A percentile compares a stretch with the other conserved stretches of the same genome.
Conservation (phyloP, 2,113 vertebrate genomes). For the Seriola aureovittata region DNA sequence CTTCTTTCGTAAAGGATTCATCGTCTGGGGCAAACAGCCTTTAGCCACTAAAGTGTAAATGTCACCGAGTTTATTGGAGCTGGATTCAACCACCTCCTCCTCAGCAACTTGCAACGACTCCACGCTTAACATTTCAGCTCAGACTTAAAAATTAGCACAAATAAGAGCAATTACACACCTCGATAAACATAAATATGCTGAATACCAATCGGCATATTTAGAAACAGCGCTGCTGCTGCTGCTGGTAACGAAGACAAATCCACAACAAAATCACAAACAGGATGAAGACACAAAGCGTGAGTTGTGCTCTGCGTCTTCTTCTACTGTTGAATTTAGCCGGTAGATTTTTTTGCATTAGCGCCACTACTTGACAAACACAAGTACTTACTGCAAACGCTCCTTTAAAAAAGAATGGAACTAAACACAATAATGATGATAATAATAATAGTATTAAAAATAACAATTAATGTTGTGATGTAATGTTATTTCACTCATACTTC, state of each 20-base stretch:
- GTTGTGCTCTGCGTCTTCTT: slow-evolving; percentile 17
- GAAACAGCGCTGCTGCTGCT: background rate
- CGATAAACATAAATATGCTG: background rate
- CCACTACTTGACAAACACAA: background rate
- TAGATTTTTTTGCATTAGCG: background rate
- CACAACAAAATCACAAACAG: slow-evolving; percentile 6
- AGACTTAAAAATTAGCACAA: background rate
- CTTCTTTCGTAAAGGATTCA: slow-evolving; percentile 90
- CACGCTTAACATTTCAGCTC: slow-evolving; percentile 79
- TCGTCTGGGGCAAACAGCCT: slow-evolving; percentile 88
- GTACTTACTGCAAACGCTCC: too few species aligned
- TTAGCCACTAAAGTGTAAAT: slow-evolving; percentile 90
- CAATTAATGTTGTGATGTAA: too few species aligned
- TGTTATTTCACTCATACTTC: too few species aligned
- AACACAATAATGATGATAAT: too few species aligned
- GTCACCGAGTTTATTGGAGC: slow-evolving; percentile 86
- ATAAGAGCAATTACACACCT: background rate
- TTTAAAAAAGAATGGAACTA: too few species aligned
- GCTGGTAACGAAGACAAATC: background rate
- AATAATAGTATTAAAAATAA: too few species aligned
- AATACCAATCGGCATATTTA: slow-evolving; percentile 4
- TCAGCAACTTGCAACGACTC: slow-evolving; percentile 89
- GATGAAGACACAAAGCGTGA: background rate
- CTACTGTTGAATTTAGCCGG: background rate
- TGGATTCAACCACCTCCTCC: slow-evolving; percentile 90